Evolutionary conservation across 2,797 vertebrate species (phyloP).

Genomic region (Clarias platycephalus): DNA sequence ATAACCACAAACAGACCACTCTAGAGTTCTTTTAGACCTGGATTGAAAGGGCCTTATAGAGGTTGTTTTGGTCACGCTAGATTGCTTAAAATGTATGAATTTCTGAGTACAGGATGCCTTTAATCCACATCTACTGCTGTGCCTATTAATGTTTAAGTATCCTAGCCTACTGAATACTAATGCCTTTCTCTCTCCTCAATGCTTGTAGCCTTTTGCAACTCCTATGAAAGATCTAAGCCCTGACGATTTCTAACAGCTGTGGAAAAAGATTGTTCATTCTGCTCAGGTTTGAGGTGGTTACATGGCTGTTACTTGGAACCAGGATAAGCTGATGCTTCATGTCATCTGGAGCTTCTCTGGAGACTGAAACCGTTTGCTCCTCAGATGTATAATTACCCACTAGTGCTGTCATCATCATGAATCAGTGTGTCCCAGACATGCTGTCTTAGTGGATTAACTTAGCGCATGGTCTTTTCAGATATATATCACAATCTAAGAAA

Average conservation of each 20-base stretch:
- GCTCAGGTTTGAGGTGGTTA: slow-evolving; percentile 39
- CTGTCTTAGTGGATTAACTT: slow-evolving; percentile 27
- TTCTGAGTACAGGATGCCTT: neutral
- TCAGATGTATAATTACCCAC: slow-evolving; percentile 22
- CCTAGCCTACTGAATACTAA: neutral
- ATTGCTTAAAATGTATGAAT: neutral
- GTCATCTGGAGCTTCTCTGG: slow-evolving; percentile 2
- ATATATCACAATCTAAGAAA: neutral
- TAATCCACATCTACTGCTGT: neutral
- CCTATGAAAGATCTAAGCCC: neutral
- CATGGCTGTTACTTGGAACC: slow-evolving; percentile 47
- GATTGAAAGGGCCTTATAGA: too few species aligned
- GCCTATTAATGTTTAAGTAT: slow-evolving; percentile 18
- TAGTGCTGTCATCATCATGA: slow-evolving; percentile 6
- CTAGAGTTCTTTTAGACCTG: too few species aligned
- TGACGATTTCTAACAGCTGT: slow-evolving; percentile 37
- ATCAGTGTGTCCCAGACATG: slow-evolving; percentile 18
- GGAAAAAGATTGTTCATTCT: slow-evolving; percentile 27
- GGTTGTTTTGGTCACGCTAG: too few species aligned
- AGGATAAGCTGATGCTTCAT: slow-evolving; percentile 22
- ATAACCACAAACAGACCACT: too few species aligned
- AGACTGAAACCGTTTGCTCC: slow-evolving; percentile 23
- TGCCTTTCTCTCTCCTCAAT: neutral
- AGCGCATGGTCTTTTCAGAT: neutral
- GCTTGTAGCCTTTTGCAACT: slow-evolving; percentile 9